Conservation (phyloP, 2,888 invertebrate species). For the Torymus texanus region DNA sequence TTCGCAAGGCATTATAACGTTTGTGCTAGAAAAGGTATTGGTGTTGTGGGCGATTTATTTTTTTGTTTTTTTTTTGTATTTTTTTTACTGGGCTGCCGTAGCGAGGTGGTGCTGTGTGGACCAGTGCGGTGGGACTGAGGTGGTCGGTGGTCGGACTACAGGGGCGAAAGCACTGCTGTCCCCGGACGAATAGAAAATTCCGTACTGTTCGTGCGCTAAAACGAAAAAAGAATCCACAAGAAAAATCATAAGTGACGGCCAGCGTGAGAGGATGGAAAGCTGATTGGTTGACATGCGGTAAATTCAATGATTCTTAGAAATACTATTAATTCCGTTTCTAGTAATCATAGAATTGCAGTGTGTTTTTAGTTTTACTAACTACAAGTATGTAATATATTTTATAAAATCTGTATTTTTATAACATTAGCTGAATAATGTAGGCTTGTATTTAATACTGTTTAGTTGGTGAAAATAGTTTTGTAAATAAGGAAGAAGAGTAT, state of each 20-base stretch:
- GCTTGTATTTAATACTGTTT: too few relatives aligned
- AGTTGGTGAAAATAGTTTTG: too few relatives aligned
- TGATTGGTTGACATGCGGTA: not conserved
- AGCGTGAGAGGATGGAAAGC: conserved; percentile 43
- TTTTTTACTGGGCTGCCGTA: conserved; percentile 79
- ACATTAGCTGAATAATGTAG: too few relatives aligned
- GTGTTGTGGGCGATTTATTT: conserved; percentile 35
- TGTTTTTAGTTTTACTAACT: too few relatives aligned
- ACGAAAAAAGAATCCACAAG: conserved; percentile 69
- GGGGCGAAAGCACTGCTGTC: conserved; percentile 79
- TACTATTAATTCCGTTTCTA: too few relatives aligned
- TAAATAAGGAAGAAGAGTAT: too few relatives aligned
- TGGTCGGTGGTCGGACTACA: conserved; percentile 77
- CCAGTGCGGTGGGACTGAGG: conserved; percentile 77
- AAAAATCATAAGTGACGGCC: conserved; percentile 66
- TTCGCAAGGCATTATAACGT: conserved; percentile 41
- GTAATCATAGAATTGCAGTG: too few relatives aligned
- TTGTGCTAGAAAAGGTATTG: conserved; percentile 32
- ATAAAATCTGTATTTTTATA: too few relatives aligned
- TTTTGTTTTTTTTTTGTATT: conserved; percentile 33
- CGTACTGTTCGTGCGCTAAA: conserved; percentile 76
- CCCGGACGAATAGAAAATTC: conserved; percentile 75
- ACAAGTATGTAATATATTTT: too few relatives aligned
- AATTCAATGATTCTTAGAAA: too few relatives aligned
- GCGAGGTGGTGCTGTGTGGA: conserved; percentile 79